phyloP scores from a whole-genome alignment of 2,113 vertebrate species.

The Hypocryptadius cinnamomeus region DNA sequence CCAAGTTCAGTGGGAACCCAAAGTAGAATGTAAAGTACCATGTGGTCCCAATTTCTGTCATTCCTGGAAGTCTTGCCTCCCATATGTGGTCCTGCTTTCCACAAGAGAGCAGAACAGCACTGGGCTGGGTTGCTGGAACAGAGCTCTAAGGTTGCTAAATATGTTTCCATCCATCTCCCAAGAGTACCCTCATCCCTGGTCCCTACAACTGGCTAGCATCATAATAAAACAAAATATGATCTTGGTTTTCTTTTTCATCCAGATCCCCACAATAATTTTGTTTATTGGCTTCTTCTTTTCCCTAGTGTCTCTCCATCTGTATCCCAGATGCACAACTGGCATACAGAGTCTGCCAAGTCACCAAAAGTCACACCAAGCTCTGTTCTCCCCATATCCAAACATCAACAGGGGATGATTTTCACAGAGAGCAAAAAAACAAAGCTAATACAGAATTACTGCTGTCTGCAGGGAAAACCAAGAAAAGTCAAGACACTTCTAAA shows the following conservation, averaged over 20 bases:
- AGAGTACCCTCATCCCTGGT: not conserved
- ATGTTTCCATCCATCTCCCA: not conserved
- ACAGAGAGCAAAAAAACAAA: not conserved
- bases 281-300: not conserved
- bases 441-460: not conserved
- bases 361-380: not conserved
- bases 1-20: not conserved
- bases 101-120: not conserved
- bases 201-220: not conserved
- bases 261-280: not conserved
- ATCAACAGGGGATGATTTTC: not conserved
- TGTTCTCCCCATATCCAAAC: not conserved
- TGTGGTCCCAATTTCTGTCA: not conserved
- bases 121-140: not conserved
- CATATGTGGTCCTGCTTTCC: not conserved
- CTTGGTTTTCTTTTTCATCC: not conserved
- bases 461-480: not conserved
- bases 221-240: not conserved
- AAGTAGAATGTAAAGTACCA: not conserved
- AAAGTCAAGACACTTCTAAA: conserved; percentile 5
- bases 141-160: not conserved
- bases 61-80: not conserved
- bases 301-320: not conserved
- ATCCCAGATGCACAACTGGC: not conserved
- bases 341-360: not conserved